Evolutionary conservation across 2,797 vertebrate genomes (phyloP).

Genomic region (Typhlichthys eigenmanni): DNA sequence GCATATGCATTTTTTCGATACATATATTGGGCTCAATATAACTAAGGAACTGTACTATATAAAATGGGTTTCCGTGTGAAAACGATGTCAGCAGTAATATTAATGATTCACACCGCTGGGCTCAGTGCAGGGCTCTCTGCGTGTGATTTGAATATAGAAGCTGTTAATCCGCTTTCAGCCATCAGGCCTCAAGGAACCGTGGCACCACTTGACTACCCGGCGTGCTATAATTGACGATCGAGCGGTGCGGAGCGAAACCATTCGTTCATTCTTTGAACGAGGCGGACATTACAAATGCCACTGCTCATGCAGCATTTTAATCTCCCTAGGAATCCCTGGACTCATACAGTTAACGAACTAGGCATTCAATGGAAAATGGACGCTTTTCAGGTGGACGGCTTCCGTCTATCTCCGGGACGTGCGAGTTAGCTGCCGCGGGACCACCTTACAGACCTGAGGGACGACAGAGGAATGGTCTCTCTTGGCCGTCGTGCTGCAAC

Average conservation of each 20-base stretch:
- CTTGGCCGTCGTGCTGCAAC: constrained; percentile 82
- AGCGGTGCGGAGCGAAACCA: constrained; percentile 8
- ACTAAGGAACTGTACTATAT: neutral
- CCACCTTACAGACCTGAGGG: constrained; percentile 57
- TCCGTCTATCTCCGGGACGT: constrained; percentile 14
- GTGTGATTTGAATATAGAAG: constrained; percentile 44
- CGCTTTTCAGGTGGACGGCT: constrained; percentile 16
- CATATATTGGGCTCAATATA: neutral
- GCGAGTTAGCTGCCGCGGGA: neutral
- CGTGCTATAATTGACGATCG: constrained; percentile 17
- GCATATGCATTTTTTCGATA: neutral
- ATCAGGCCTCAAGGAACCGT: constrained; percentile 24
- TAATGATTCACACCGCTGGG: constrained; percentile 20
- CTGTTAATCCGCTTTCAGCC: constrained; percentile 31
- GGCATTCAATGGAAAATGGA: constrained; percentile 25
- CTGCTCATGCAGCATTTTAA: neutral
- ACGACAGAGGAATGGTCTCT: constrained; percentile 7
- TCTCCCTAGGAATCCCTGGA: neutral
- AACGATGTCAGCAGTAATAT: constrained; percentile 9
- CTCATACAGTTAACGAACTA: neutral
- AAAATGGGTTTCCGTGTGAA: neutral
- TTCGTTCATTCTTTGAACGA: constrained; percentile 2
- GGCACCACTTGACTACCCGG: constrained; percentile 16
- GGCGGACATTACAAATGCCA: neutral
- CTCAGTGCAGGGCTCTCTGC: constrained; percentile 24